phyloP scores from a whole-genome alignment of 1,140 invertebrate genomes.

The Zeugodacus cucurbitae region DNA sequence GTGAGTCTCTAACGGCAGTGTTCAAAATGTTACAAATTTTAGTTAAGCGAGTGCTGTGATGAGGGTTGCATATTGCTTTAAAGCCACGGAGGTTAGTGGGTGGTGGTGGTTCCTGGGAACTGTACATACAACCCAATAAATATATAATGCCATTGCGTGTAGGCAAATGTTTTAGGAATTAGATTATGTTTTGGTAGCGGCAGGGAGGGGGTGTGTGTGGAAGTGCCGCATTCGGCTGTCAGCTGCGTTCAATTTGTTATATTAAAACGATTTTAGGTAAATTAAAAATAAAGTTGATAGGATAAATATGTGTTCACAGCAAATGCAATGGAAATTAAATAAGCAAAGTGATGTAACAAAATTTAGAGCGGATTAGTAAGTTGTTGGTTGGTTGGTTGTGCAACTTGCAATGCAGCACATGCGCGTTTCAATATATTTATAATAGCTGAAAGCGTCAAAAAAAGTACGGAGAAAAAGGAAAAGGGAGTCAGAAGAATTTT shows the following conservation, averaged over 20 bases:
- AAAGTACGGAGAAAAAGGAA: no score
- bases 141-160: neutral
- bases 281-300: constrained; percentile 12
- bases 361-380: neutral
- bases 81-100: neutral
- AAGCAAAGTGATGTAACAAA: neutral
- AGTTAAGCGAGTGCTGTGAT: neutral
- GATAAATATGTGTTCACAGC: neutral
- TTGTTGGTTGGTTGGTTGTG: neutral
- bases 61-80: neutral
- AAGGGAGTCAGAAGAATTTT: no score
- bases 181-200: neutral
- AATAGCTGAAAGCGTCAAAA: no score
- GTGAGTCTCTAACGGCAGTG: neutral
- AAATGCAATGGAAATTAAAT: neutral
- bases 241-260: constrained; percentile 24
- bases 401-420: neutral
- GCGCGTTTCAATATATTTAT: neutral
- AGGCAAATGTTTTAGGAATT: neutral
- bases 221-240: neutral
- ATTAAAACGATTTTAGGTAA: constrained; percentile 29
- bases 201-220: neutral
- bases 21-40: constrained; percentile 7
- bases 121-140: neutral
- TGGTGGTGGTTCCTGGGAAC: neutral